Evolutionary conservation across 2,888 invertebrate genomes (phyloP), one percentile per base, ranked within the genome.

Genomic region (Dolichomitus sp.): DNA sequence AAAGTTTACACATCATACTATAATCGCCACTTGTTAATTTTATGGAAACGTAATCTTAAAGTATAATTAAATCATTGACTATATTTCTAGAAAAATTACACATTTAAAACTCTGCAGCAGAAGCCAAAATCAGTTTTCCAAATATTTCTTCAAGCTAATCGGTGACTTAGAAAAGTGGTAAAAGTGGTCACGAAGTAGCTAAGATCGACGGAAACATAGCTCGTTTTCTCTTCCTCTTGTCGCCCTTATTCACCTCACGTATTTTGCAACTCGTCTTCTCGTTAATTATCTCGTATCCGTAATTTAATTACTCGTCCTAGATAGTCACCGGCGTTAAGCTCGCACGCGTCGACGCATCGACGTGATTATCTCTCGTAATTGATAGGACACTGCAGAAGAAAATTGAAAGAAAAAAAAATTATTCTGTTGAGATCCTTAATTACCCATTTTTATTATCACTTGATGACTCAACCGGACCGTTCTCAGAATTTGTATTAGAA

Each of bases 221-320:
- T 72, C 12, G 63, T 79, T 79, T 72, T 70, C 65, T 59, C 70
- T 74, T 74, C 63, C 40, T 50, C 75, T 7, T 54, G 11, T 48
- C 42, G 48, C 54, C 66, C 77, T 70, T 48, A 72, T 37, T 73
- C 50, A 17, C 33, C 40, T 81, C 52, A 14, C 59, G 70, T 42
- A 70, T 83, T 83, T 76, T 69, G 61, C 80, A 80, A 77, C 76
- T 23, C 69, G 27, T 45, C 27, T 52, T 48, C 57, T 54, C 17
- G 52, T 40, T 78, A 65, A 79, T 79, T 73, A 70, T 52, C 52
- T 12, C 33, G 76, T 73, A 68, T 80, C 79, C 80, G 83, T 77
- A 80, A 80, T 80, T 83, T 69, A 83, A 83, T 83, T 79, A 77
- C 76, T 63, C 68, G 83, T 83, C 76, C 83, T 63, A 76, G 80